These are phyloP conservation scores for Silurus aristotelis DNA, from an alignment of 2,797 vertebrate species.

Conservation along the genomic window DNA sequence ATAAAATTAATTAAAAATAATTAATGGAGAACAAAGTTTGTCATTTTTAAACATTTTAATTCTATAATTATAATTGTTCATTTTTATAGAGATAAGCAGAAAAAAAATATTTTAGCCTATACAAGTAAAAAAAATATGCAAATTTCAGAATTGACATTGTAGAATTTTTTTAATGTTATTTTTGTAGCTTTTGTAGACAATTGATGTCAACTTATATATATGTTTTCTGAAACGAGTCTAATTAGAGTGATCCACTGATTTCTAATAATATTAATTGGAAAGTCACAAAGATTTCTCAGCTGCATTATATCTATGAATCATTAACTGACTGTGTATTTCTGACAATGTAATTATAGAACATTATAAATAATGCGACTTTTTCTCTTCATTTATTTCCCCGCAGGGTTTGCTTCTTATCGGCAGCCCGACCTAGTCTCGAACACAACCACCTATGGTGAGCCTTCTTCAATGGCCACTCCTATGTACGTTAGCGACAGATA, in stretches of 20 bases:
- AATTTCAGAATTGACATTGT: neutral
- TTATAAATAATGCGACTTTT: slow-evolving; percentile 3
- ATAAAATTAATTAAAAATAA: neutral
- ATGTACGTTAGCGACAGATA: slow-evolving; percentile 63
- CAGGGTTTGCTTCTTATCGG: slow-evolving; percentile 68
- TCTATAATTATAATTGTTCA: neutral
- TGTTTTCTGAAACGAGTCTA: neutral
- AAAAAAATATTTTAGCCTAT: neutral
- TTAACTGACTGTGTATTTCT: neutral
- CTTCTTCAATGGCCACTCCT: slow-evolving; percentile 74
- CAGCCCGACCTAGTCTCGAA: slow-evolving; percentile 70
- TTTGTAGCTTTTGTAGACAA: neutral
- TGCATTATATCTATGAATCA: neutral
- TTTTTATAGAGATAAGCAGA: neutral
- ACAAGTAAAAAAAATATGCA: neutral
- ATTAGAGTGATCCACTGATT: neutral
- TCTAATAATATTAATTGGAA: neutral
- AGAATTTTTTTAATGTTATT: neutral
- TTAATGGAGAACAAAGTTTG: neutral
- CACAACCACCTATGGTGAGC: slow-evolving; percentile 67
- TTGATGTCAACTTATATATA: neutral
- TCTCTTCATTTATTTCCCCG: slow-evolving; percentile 32
- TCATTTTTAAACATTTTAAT: neutral
- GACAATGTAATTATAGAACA: neutral
- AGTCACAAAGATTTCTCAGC: neutral